phyloP scores from a whole-genome alignment of 2,113 vertebrate species.

The Micromys minutus region DNA sequence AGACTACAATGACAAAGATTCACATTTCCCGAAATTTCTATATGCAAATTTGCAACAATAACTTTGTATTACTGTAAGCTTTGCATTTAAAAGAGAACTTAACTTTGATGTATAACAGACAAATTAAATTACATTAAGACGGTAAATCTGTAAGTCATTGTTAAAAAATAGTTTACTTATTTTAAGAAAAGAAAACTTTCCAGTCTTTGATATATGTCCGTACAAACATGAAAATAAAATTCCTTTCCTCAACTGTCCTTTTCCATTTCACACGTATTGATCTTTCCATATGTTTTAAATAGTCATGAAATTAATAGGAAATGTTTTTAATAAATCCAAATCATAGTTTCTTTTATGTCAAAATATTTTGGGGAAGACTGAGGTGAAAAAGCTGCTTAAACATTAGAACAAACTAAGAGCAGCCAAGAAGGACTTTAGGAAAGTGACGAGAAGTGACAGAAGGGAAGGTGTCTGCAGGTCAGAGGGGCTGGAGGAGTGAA shows the following conservation, averaged over 20 bases:
- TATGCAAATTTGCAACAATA: constrained; percentile 64
- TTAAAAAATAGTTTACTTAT: constrained; percentile 75
- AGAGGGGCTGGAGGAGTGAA: neutral
- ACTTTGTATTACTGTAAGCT: constrained; percentile 68
- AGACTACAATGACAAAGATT: constrained; percentile 46
- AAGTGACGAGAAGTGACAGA: neutral
- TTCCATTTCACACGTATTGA: constrained; percentile 80
- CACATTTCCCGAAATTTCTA: constrained; percentile 59
- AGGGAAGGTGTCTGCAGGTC: neutral
- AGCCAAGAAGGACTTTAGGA: constrained; percentile 50
- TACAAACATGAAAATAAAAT: constrained; percentile 80
- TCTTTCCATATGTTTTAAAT: constrained; percentile 80
- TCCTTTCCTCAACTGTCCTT: constrained; percentile 79
- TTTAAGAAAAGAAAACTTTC: constrained; percentile 77
- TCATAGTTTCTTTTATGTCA: constrained; percentile 74
- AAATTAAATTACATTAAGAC: constrained; percentile 78
- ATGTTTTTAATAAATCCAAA: constrained; percentile 77
- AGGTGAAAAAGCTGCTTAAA: constrained; percentile 71
- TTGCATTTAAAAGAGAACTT: constrained; percentile 75
- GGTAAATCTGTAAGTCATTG: constrained; percentile 79
- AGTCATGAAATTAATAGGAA: constrained; percentile 78
- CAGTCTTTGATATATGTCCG: constrained; percentile 78
- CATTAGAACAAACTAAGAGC: constrained; percentile 52
- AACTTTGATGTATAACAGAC: constrained; percentile 78
- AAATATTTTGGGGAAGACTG: constrained; percentile 56